phyloP scores from a whole-genome alignment of 64 coral and sea anemone species.

The Astreopora myriophthalma region DNA sequence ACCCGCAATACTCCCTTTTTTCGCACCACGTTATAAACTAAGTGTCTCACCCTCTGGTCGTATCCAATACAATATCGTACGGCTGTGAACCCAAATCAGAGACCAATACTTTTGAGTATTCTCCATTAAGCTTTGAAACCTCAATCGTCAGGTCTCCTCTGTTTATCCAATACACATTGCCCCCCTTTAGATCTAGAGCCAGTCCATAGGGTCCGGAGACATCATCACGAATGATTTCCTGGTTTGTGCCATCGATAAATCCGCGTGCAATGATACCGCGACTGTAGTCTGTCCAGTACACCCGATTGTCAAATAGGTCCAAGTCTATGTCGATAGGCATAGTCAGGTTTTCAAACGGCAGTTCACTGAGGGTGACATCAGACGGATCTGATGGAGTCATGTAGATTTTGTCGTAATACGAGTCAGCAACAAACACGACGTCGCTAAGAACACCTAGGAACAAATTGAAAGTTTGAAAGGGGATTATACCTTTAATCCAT shows the following conservation, averaged over 20 bases:
- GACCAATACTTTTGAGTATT: constrained; percentile 18
- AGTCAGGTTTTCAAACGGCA: neutral
- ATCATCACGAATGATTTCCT: neutral
- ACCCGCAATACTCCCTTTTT: too few species aligned
- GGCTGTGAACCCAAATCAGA: neutral
- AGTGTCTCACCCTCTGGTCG: neutral
- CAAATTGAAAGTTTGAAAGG: too few species aligned
- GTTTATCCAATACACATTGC: constrained; percentile 51
- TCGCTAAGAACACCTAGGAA: constrained; percentile 2
- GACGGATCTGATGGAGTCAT: neutral
- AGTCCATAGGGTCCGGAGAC: neutral
- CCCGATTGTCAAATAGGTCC: constrained; percentile 1
- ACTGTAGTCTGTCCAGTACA: constrained; percentile 40
- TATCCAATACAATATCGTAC: constrained; percentile 25
- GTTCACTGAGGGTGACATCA: neutral
- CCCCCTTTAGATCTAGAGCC: constrained; percentile 29
- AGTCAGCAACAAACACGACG: constrained; percentile 28
- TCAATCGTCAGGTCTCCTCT: neutral
- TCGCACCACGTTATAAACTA: too few species aligned
- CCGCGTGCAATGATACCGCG: neutral
- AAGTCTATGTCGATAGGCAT: constrained; percentile 7
- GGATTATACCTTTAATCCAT: too few species aligned
- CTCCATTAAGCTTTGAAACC: constrained; percentile 39
- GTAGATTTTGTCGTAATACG: neutral
- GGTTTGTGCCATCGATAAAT: constrained; percentile 7